phyloP scores from a whole-genome alignment of 1,140 invertebrate species.

The Zaprionus capensis region DNA sequence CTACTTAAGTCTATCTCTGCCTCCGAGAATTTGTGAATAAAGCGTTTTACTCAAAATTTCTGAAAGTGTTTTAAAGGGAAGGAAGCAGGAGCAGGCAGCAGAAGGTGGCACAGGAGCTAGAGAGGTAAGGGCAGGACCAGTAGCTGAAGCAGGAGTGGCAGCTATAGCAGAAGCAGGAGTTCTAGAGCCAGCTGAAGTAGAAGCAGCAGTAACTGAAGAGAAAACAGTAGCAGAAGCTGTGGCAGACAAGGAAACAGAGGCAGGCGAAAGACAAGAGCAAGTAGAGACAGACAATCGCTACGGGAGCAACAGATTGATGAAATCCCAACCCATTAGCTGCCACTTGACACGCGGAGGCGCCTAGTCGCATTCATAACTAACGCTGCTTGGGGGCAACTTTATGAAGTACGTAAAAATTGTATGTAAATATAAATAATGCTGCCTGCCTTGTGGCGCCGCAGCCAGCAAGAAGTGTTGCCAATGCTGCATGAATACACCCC shows the following conservation, averaged over 20 bases:
- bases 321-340: conserved; percentile 39
- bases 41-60: conserved; percentile 63
- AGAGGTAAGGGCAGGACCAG: background rate
- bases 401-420: conserved; percentile 41
- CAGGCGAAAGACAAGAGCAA: background rate
- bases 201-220: too few relatives aligned
- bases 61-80: background rate
- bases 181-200: too few relatives aligned
- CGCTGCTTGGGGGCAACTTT: conserved; percentile 30
- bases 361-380: conserved; percentile 38
- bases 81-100: too few relatives aligned
- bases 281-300: background rate
- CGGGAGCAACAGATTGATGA: conserved; percentile 51
- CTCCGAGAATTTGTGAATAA: conserved; percentile 68
- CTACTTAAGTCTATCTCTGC: conserved; percentile 30
- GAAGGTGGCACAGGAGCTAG: too few relatives aligned
- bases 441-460: conserved; percentile 40
- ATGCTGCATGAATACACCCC: background rate
- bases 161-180: too few relatives aligned
- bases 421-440: conserved; percentile 78
- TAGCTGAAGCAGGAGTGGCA: background rate
- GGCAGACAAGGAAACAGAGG: too few relatives aligned
- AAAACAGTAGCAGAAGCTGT: too few relatives aligned
- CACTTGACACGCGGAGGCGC: conserved; percentile 38
- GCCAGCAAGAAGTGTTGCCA: conserved; percentile 8